phyloP scores from a whole-genome alignment of 2,113 vertebrate genomes.

The Aptenodytes patagonicus region DNA sequence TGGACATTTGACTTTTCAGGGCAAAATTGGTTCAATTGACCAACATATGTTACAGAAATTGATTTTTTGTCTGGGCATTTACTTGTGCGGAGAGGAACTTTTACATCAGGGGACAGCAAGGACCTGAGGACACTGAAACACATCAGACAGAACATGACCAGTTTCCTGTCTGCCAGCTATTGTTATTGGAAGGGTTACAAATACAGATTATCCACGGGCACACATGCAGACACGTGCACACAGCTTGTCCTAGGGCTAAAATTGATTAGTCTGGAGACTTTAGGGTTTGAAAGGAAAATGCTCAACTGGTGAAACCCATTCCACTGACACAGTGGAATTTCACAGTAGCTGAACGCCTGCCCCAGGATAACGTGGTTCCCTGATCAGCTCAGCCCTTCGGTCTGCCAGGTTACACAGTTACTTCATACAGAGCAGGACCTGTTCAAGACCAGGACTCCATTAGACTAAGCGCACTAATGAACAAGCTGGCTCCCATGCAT shows the following conservation, averaged over 20 bases:
- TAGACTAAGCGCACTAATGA: neutral
- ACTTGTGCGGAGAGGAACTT: neutral
- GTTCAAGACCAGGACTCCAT: neutral
- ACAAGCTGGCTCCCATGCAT: neutral
- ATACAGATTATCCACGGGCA: neutral
- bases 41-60: neutral
- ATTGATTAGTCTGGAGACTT: neutral
- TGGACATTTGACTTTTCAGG: neutral
- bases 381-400: neutral
- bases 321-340: neutral
- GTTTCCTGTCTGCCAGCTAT: neutral
- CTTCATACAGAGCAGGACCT: neutral
- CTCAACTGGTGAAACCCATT: neutral
- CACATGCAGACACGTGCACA: neutral
- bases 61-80: neutral
- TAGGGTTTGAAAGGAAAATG: neutral
- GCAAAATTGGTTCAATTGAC: neutral
- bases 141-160: accelerated
- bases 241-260: neutral
- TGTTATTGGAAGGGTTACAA: neutral
- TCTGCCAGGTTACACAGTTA: neutral
- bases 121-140: neutral
- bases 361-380: neutral
- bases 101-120: neutral
- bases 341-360: neutral